Evolutionary conservation across 2,113 vertebrate species (phyloP), one percentile per base, ranked within the genome.

Genomic region (Hypanus sabinus): DNA sequence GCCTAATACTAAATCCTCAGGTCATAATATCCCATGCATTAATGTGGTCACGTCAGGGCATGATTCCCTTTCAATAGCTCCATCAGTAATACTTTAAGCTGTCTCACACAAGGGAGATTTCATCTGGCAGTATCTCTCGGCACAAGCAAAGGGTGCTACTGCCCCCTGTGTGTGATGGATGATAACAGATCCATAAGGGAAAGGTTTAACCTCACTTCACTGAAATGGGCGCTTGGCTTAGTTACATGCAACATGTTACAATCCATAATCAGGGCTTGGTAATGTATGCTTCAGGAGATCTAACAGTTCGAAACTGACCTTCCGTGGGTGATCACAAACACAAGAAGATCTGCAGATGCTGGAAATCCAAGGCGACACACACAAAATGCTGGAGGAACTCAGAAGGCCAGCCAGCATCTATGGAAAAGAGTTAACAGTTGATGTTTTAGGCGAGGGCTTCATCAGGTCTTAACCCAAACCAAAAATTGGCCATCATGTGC

Each of bases 111-210:
- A 16, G 85, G 60, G 60, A 33, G 85, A 5, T 90, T 90, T 90
- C 30, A 33, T 90, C 60, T 65, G 60, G 33, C 85, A 68, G 85
- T 30, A n/a, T 60, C 85, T 68, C n/a, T 20, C 16, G 57, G 30
- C 18, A 33, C 4, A 16, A 68, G 16, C 14, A 20, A 33, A 90
- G 60, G 22, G 85, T 90, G 60, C n/a, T 90, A 62, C 85, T 90
- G 85, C 85, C 85, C 85, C 85, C 85, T 90, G 60, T 33, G 85
- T 90, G 85, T 65, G 60, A 65, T 68, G 14, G 27, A 33, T 90
- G 20, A 70, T 70, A 70, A 70, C 68, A 16, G 68, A 18, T 70
- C 68, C 18, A 18, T 1, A 70, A 70, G 68, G 65, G 16, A 16
- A 68, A 68, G 5, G 65, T 30, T 87, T 60, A 87, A 14, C 83